These are phyloP conservation scores for Operophtera brumata DNA, from an alignment of 2,888 invertebrate genomes.

Conservation along the genomic window DNA sequence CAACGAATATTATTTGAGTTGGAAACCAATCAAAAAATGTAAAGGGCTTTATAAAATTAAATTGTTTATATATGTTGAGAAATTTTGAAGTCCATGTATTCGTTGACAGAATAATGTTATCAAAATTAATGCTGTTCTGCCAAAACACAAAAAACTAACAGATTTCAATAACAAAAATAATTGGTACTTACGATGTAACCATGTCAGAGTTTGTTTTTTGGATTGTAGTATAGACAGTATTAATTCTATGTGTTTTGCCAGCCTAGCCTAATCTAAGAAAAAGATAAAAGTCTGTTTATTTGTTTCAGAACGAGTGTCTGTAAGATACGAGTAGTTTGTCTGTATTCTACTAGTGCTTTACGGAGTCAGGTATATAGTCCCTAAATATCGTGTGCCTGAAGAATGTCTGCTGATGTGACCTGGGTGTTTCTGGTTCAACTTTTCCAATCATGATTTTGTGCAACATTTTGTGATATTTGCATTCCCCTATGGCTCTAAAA, in stretches of 20 bases:
- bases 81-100: constrained; percentile 28
- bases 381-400: constrained; percentile 50
- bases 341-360: constrained; percentile 27
- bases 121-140: constrained; percentile 70
- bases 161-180: constrained; percentile 28
- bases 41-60: neutral
- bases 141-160: constrained; percentile 67
- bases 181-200: constrained; percentile 27
- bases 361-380: constrained; percentile 47
- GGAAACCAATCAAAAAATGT: neutral
- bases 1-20: constrained; percentile 40
- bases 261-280: constrained; percentile 77
- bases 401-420: constrained; percentile 75
- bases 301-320: constrained; percentile 26
- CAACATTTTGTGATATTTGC: constrained; percentile 41
- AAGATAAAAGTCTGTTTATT: constrained; percentile 57
- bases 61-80: neutral
- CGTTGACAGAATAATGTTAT: constrained; percentile 60
- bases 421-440: constrained; percentile 72
- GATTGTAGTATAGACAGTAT: constrained; percentile 26
- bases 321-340: constrained; percentile 20
- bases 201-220: constrained; percentile 35
- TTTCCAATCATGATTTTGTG: constrained; percentile 64
- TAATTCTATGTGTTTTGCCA: constrained; percentile 68
- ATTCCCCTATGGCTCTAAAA: constrained; percentile 14